A percentile compares a stretch with the other conserved stretches of the same genome.
Conservation (phyloP, 2,888 invertebrate species). For the Drosophila limbata region DNA sequence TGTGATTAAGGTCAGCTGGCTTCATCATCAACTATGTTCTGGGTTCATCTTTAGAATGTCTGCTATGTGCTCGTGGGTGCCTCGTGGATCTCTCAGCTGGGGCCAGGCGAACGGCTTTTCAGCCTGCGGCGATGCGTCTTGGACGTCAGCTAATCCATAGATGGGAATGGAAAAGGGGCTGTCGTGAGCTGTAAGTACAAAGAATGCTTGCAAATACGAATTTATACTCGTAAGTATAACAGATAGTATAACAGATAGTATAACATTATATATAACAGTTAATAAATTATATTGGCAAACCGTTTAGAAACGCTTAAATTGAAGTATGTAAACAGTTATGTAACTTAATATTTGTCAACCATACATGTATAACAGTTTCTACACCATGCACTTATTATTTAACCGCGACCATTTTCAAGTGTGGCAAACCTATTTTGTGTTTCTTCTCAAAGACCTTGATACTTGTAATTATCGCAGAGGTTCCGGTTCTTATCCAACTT, state of each 20-base stretch:
- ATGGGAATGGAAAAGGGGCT: constrained; percentile 7
- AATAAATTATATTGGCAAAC: too few species aligned
- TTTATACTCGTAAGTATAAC: not conserved
- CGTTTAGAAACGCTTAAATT: too few species aligned
- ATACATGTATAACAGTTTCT: constrained; percentile 7
- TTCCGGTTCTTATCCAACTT: constrained; percentile 11
- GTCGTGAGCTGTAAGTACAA: constrained; percentile 12
- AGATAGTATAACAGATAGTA: too few species aligned
- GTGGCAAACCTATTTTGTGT: not conserved
- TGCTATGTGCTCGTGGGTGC: constrained; percentile 63
- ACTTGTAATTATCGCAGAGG: not conserved
- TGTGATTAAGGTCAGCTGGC: constrained; percentile 80
- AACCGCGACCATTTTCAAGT: constrained; percentile 3
- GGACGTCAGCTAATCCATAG: constrained; percentile 26
- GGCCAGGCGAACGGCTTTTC: constrained; percentile 15
- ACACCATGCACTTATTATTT: not conserved
- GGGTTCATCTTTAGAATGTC: constrained; percentile 50
- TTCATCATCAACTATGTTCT: constrained; percentile 66
- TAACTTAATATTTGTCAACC: too few species aligned
- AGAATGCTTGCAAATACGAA: not conserved
- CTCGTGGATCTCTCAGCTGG: constrained; percentile 24
- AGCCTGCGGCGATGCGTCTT: constrained; percentile 28
- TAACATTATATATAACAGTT: too few species aligned
- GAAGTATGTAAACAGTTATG: too few species aligned
- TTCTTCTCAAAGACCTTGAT: not conserved